Conservation (phyloP, 2,888 invertebrate species). For the Antheraea yamamai region DNA sequence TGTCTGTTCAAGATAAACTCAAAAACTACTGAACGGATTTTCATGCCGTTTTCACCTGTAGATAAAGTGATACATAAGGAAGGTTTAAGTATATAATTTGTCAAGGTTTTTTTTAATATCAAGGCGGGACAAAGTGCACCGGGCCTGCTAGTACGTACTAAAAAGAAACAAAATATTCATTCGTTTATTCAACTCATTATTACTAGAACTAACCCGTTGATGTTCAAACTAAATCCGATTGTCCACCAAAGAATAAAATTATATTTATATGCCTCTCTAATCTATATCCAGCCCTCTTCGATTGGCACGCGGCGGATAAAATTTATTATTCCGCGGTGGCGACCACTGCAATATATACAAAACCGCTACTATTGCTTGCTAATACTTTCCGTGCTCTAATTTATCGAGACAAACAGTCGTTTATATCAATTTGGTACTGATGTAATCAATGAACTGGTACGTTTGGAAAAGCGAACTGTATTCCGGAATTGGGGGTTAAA, state of each 20-base stretch:
- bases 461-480: neutral
- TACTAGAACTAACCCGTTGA: neutral
- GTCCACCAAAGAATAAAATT: neutral
- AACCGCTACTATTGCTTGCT: slow-evolving; percentile 33
- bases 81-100: too few species aligned
- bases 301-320: slow-evolving; percentile 46
- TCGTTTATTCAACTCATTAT: neutral
- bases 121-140: too few species aligned
- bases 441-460: slow-evolving; percentile 21
- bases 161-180: neutral
- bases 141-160: too few species aligned
- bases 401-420: slow-evolving; percentile 51
- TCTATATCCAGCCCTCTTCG: slow-evolving; percentile 24
- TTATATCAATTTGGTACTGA: slow-evolving; percentile 58
- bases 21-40: too few species aligned
- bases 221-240: neutral
- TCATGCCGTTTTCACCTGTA: too few species aligned
- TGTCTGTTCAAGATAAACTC: too few species aligned
- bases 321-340: slow-evolving; percentile 52
- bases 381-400: slow-evolving; percentile 40
- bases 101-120: too few species aligned
- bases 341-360: slow-evolving; percentile 34
- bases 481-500: slow-evolving; percentile 7
- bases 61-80: too few species aligned
- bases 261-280: neutral